Conservation (phyloP, 37 sponge, comb jelly and placozoan genomes). For the Halisarca cf. caerulea region DNA sequence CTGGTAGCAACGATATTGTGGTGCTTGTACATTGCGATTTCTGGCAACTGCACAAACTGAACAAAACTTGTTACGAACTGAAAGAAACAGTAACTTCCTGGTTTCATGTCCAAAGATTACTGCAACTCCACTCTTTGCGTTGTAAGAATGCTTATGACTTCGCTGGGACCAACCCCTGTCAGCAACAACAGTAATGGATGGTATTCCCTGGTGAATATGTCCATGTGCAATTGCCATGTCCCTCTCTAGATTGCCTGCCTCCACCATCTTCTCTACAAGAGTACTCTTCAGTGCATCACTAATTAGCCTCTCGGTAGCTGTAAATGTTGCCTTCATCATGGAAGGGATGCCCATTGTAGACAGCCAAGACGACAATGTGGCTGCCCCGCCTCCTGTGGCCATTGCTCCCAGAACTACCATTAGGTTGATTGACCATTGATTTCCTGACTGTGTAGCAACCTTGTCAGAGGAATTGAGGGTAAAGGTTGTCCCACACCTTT, state of each 20-base stretch:
- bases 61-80: conserved; percentile 66
- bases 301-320: conserved; percentile 27
- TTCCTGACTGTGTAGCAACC: background rate
- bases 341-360: conserved; percentile 34
- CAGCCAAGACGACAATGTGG: conserved; percentile 14
- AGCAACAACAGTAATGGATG: conserved; percentile 49
- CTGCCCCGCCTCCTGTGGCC: conserved; percentile 44
- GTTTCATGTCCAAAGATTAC: conserved; percentile 53
- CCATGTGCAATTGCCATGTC: conserved; percentile 26
- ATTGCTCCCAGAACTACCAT: conserved; percentile 59
- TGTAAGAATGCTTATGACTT: conserved; percentile 58
- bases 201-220: conserved; percentile 34
- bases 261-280: conserved; percentile 10
- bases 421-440: conserved; percentile 36
- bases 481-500: conserved; percentile 2
- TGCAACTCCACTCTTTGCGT: conserved; percentile 66
- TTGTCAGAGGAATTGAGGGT: background rate
- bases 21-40: background rate
- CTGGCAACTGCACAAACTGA: conserved; percentile 13
- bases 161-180: conserved; percentile 68
- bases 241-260: conserved; percentile 27
- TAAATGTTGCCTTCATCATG: conserved; percentile 42
- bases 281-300: conserved; percentile 5
- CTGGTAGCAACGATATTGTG: background rate
- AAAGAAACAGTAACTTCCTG: conserved; percentile 40